These are phyloP conservation scores for Orbicella faveolata DNA, from an alignment of 64 coral and sea anemone species.

Conservation along the genomic window DNA sequence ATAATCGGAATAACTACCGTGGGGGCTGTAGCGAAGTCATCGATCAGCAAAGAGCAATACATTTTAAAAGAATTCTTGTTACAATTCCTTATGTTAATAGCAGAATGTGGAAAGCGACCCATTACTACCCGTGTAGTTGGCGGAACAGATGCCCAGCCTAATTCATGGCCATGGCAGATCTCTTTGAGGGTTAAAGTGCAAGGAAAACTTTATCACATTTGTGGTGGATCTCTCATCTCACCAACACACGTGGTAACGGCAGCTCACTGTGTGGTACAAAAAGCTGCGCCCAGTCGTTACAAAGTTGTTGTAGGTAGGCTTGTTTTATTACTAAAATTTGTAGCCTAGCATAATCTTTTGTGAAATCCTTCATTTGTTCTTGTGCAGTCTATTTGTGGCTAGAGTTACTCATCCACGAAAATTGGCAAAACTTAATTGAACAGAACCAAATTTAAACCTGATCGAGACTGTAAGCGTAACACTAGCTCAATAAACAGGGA, in stretches of 20 bases:
- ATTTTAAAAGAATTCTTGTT: too few species aligned
- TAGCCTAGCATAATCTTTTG: too few species aligned
- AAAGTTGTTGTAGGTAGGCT: conserved; percentile 50
- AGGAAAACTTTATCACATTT: conserved; percentile 48
- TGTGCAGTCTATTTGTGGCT: too few species aligned
- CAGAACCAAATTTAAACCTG: too few species aligned
- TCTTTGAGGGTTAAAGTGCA: background rate
- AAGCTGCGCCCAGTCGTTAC: conserved; percentile 2
- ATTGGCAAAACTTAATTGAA: too few species aligned
- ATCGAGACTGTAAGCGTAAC: too few species aligned
- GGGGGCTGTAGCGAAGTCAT: too few species aligned
- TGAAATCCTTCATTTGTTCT: too few species aligned
- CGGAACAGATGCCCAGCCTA: conserved; percentile 25
- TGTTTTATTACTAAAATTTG: background rate
- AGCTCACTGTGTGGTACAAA: conserved; percentile 40
- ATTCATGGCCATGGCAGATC: conserved; percentile 72
- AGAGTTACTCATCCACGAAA: too few species aligned
- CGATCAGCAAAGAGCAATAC: too few species aligned
- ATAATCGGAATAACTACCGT: too few species aligned
- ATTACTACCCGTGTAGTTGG: conserved; percentile 28
- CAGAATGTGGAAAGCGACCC: conserved; percentile 46
- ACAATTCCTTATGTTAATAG: background rate
- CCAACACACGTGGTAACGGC: conserved; percentile 58
- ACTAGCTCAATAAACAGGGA: too few species aligned
- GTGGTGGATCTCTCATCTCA: conserved; percentile 64